A percentile compares a stretch with the other conserved stretches of the same genome.
These are phyloP conservation scores for Trachelus troglodyta DNA, from an alignment of 2,888 invertebrate genomes.

Conservation along the genomic window DNA sequence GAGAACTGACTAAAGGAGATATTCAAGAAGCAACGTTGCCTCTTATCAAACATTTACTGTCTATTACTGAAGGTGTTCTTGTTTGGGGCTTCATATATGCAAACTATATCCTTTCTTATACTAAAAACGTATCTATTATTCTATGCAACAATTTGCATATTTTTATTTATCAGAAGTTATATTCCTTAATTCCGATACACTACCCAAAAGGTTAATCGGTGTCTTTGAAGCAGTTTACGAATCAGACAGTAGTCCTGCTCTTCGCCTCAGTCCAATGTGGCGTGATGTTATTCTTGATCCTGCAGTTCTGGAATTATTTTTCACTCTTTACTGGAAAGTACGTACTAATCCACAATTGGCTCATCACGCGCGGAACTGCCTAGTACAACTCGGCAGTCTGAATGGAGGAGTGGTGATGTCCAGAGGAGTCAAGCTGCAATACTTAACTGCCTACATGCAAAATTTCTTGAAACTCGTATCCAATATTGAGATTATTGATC, in stretches of 20 bases:
- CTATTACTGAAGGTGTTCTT: constrained; percentile 81
- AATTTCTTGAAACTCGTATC: constrained; percentile 73
- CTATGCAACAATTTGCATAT: neutral
- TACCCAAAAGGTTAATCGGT: constrained; percentile 78
- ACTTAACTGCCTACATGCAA: constrained; percentile 72
- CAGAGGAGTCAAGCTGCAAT: constrained; percentile 69
- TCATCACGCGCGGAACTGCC: constrained; percentile 82
- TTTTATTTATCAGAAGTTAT: constrained; percentile 8
- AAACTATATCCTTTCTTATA: constrained; percentile 67
- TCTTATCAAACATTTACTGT: constrained; percentile 77
- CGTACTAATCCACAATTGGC: constrained; percentile 79
- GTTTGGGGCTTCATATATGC: constrained; percentile 85
- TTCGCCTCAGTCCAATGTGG: constrained; percentile 78
- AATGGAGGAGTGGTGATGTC: constrained; percentile 71
- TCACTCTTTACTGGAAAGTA: constrained; percentile 85
- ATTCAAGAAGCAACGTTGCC: constrained; percentile 70
- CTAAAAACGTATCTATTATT: neutral
- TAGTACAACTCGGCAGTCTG: constrained; percentile 82
- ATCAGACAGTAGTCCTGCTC: constrained; percentile 71
- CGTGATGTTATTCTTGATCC: constrained; percentile 81
- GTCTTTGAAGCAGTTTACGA: constrained; percentile 78
- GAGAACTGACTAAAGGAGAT: constrained; percentile 70
- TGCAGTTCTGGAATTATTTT: constrained; percentile 80
- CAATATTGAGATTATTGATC: constrained; percentile 72
- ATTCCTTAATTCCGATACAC: constrained; percentile 60